Conservation (phyloP, 2,797 vertebrate species). For the Anguilla pacifica region DNA sequence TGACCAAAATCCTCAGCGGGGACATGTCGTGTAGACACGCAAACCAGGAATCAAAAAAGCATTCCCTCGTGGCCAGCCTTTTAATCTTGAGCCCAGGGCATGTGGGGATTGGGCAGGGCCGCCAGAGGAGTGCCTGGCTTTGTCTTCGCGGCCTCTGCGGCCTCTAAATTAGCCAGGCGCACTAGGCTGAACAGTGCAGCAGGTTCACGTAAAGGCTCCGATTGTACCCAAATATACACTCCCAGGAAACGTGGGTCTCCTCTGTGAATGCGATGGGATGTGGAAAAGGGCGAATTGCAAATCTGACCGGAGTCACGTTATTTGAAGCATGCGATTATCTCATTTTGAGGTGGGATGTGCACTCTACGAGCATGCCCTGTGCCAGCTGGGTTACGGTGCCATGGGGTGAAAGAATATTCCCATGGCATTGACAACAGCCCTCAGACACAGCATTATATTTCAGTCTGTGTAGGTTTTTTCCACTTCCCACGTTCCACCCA, state of each 20-base stretch:
- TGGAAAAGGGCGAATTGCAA: conserved; percentile 61
- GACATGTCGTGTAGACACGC: conserved; percentile 49
- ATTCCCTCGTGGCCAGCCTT: conserved; percentile 54
- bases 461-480: background rate
- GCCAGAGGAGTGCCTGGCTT: conserved; percentile 52
- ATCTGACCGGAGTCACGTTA: conserved; percentile 58
- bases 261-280: conserved; percentile 41
- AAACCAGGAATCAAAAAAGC: conserved; percentile 51
- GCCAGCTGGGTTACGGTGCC: conserved; percentile 38
- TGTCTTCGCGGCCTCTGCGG: conserved; percentile 61
- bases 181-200: conserved; percentile 48
- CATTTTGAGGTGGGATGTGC: conserved; percentile 44
- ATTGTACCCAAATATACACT: conserved; percentile 47
- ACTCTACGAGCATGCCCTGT: conserved; percentile 36
- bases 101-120: conserved; percentile 57
- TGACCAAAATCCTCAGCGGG: conserved; percentile 50
- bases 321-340: conserved; percentile 60
- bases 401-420: conserved; percentile 46
- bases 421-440: conserved; percentile 35
- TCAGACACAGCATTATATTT: background rate
- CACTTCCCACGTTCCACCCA: conserved; percentile 23
- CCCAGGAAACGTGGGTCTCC: conserved; percentile 36
- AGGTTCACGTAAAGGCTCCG: conserved; percentile 56
- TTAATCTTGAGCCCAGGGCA: conserved; percentile 58
- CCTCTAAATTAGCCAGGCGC: conserved; percentile 42